phyloP scores from a whole-genome alignment of 2,113 vertebrate species.

The Pristiophorus japonicus region DNA sequence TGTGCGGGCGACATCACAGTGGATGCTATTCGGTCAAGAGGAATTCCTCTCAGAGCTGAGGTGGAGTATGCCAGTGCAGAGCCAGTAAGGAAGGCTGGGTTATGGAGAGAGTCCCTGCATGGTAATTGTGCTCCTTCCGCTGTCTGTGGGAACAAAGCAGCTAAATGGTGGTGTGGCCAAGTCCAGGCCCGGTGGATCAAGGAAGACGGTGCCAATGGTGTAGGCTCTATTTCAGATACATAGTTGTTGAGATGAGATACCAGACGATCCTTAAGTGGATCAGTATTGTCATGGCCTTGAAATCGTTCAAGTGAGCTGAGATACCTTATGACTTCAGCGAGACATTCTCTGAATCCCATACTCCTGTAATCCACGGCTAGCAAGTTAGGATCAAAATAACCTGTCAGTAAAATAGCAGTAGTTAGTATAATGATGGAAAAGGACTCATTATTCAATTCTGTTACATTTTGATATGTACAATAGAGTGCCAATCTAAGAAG shows the following conservation, averaged over 20 bases:
- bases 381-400: conserved; percentile 79
- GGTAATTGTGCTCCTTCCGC: neutral
- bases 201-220: conserved; percentile 54
- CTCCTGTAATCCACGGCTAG: conserved; percentile 86
- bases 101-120: neutral
- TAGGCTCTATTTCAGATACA: conserved; percentile 79
- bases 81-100: conserved; percentile 16
- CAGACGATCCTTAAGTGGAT: conserved; percentile 78
- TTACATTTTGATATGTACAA: conserved; percentile 1
- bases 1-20: neutral
- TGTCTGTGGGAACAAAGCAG: neutral
- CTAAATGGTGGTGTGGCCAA: conserved; percentile 49
- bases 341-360: conserved; percentile 87
- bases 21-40: neutral
- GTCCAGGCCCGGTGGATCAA: conserved; percentile 74
- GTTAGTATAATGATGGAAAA: too few species aligned
- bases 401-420: conserved; percentile 49
- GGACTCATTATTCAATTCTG: too few species aligned
- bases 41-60: neutral
- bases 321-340: conserved; percentile 85
- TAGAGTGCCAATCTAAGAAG: neutral
- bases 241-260: conserved; percentile 88
- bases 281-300: conserved; percentile 68
- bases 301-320: conserved; percentile 74
- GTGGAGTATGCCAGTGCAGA: neutral